These are phyloP conservation scores for Eristalis pertinax DNA, from an alignment of 2,888 invertebrate species.

Conservation along the genomic window DNA sequence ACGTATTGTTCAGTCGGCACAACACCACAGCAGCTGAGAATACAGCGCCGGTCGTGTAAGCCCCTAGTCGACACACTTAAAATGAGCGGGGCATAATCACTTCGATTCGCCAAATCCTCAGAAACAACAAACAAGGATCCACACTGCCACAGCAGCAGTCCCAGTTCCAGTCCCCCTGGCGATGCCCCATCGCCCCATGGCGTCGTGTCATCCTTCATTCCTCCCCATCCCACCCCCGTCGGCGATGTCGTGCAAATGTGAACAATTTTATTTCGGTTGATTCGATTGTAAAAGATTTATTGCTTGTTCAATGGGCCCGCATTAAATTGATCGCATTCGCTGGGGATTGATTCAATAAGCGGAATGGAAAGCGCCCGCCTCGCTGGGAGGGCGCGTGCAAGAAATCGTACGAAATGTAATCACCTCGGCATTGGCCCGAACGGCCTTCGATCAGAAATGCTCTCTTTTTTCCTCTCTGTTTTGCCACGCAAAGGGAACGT, in stretches of 20 bases:
- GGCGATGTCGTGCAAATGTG: conserved; percentile 27
- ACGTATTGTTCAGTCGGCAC: not conserved
- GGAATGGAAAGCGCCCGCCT: conserved; percentile 10
- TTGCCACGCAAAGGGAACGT: not conserved
- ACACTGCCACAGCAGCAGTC: not conserved
- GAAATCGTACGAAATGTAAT: not conserved
- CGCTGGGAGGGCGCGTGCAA: not conserved
- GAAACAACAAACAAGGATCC: not conserved
- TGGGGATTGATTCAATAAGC: conserved; percentile 45
- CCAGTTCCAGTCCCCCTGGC: not conserved
- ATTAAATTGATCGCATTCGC: conserved; percentile 45
- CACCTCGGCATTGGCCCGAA: not conserved
- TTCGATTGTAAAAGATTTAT: conserved; percentile 44
- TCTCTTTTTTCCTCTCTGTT: not conserved
- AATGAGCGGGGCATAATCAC: not conserved
- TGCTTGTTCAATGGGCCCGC: conserved; percentile 43
- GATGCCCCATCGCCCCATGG: not conserved
- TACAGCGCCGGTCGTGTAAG: not conserved
- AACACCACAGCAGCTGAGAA: not conserved
- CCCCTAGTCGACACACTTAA: not conserved
- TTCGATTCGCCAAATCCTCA: not conserved
- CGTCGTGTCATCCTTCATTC: not conserved
- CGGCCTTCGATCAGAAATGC: not conserved
- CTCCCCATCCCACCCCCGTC: not conserved
- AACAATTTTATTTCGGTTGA: conserved; percentile 46